Percentiles rank a stretch among this genome's conserved stretches.
These are phyloP conservation scores for Morone chrysops DNA, from an alignment of 2,113 vertebrate genomes.

Conservation along the genomic window DNA sequence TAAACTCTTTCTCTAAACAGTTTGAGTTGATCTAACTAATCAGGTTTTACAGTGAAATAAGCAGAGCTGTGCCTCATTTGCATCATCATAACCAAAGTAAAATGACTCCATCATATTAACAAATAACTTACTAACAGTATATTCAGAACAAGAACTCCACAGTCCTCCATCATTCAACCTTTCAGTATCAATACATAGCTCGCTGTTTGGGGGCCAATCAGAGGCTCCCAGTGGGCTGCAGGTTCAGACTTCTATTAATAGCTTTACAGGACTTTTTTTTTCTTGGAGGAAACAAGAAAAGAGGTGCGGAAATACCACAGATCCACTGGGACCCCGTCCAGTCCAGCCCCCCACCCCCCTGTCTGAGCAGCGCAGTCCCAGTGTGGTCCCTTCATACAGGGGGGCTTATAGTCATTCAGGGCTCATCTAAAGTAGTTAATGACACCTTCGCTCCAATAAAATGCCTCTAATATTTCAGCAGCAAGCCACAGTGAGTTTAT, in stretches of 20 bases:
- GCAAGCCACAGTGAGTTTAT: background rate
- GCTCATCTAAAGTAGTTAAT: background rate
- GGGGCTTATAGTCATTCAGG: too few relatives aligned
- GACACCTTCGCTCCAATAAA: background rate
- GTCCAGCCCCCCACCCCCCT: constrained; percentile 54
- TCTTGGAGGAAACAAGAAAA: constrained; percentile 80
- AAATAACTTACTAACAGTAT: too few relatives aligned
- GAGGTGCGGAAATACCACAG: constrained; percentile 85
- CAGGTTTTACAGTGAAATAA: too few relatives aligned
- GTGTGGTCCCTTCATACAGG: background rate
- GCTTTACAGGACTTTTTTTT: constrained; percentile 17
- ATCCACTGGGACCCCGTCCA: constrained; percentile 74
- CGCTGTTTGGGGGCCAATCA: background rate
- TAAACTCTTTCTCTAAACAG: too few relatives aligned
- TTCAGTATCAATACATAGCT: background rate
- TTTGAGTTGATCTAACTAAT: too few relatives aligned
- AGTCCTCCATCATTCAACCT: background rate
- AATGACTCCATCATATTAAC: too few relatives aligned
- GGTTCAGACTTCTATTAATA: constrained; percentile 71
- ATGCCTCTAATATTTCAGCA: background rate
- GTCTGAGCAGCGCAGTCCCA: constrained; percentile 17
- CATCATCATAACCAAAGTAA: too few relatives aligned
- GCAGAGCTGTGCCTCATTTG: too few relatives aligned
- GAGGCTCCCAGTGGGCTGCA: background rate
- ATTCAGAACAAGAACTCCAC: too few relatives aligned